A percentile compares a stretch with the other conserved stretches of the same genome.
Evolutionary conservation across 2,888 invertebrate species (phyloP).

Genomic region (Agrilus biguttatus): DNA sequence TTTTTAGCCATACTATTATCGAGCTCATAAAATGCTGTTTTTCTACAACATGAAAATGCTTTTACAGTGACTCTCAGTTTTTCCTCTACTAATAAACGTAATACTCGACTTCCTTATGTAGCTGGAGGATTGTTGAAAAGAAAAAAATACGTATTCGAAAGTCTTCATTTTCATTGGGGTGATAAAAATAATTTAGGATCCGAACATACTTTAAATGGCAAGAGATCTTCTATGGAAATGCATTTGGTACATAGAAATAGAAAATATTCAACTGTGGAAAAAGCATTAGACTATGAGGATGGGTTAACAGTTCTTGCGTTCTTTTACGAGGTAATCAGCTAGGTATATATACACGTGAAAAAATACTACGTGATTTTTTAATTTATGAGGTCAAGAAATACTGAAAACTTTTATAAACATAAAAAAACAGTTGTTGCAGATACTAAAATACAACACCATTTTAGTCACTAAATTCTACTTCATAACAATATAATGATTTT

Average conservation of each 20-base stretch:
- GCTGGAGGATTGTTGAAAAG: constrained; percentile 54
- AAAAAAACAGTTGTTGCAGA: too few species aligned
- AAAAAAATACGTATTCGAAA: constrained; percentile 53
- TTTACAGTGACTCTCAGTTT: not conserved
- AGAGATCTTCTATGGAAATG: constrained; percentile 65
- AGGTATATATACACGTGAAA: not conserved
- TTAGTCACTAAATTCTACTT: too few species aligned
- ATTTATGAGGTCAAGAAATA: too few species aligned
- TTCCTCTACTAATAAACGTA: not conserved
- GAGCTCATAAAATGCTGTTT: too few species aligned
- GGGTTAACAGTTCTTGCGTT: constrained; percentile 66
- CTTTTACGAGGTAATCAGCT: constrained; percentile 51
- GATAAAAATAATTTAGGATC: constrained; percentile 63
- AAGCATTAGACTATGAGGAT: constrained; percentile 51
- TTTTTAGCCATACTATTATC: too few species aligned
- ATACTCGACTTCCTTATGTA: constrained; percentile 39
- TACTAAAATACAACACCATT: too few species aligned
- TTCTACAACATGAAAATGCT: too few species aligned
- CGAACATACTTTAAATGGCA: constrained; percentile 61
- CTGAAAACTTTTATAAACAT: too few species aligned
- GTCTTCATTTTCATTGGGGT: constrained; percentile 68
- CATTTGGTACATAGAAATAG: constrained; percentile 67
- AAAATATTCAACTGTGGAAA: constrained; percentile 47
- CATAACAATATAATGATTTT: too few species aligned
- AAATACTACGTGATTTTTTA: too few species aligned